Base-by-base conservation (phyloP, 2,888 invertebrate species). In the Thelaira solivaga region DNA sequence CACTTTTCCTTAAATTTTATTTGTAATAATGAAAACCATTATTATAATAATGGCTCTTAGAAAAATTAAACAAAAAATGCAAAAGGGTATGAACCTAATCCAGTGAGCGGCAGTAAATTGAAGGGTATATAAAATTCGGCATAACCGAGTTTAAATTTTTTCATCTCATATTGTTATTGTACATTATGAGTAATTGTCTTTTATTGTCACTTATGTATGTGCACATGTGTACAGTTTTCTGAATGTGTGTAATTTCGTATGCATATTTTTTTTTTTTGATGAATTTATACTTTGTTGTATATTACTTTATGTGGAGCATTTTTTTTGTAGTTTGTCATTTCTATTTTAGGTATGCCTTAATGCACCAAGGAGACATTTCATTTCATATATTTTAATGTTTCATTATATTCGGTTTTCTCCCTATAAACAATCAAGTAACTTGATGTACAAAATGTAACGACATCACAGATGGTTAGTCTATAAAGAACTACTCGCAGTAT, bases 171-270 rank as follows among this genome's bases (percentile, higher is more conserved):
- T 47, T 74, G 65, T 68, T 57, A 41, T 74, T 26, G 49, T 55
- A 71, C 64, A 69, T 74, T 78, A 74, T 78, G 78, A 78, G 74
- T 78, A 78, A 78, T 78, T 78, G 78, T 55, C 69, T 74, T 61
- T 69, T 78, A 74, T 65, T 74, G 64, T 74, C 69, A 64, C 39
- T 59, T 39, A 8, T 36, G 45, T 69, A 2, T 13, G 24, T 18
- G 29, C 22, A 16, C 34, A 22, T n/a, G 43, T 59, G 3, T 24
- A 2, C 0, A 22, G 20, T 11, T 36, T 24, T 39, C 2, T 7
- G n/a, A 8, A 55, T 20, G 29, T 61, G 29, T 61, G 45, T 41
- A 43, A 51, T 57, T 57, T 72, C 49, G 51, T 73, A 43, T 68
- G 68, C 24, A 72, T 62, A 31, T 64, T 61, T 36, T 24, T 20